Percentiles rank a stretch among this genome's conserved stretches.
phyloP scores from a whole-genome alignment of 37 sponge, comb jelly and placozoan genomes.

The Cladorhizidae sp. region DNA sequence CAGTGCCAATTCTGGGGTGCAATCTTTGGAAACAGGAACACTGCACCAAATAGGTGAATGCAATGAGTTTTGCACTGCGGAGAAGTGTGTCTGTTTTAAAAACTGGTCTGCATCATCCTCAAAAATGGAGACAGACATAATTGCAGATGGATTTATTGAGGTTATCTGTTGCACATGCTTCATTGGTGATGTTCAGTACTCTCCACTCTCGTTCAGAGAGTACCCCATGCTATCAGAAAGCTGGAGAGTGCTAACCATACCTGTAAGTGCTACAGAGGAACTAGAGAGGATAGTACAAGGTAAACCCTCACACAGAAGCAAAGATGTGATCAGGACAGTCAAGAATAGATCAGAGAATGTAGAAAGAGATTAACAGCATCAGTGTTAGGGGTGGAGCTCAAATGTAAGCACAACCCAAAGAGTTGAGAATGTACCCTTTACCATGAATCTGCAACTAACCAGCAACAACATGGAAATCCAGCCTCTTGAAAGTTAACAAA shows the following conservation, averaged over 20 bases:
- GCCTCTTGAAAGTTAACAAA: too few relatives aligned
- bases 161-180: slow-evolving; percentile 38
- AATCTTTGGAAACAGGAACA: slow-evolving; percentile 34
- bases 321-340: too few relatives aligned
- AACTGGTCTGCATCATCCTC: slow-evolving; percentile 55
- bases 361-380: too few relatives aligned
- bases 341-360: too few relatives aligned
- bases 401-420: too few relatives aligned
- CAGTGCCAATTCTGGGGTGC: slow-evolving; percentile 70
- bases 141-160: slow-evolving; percentile 45
- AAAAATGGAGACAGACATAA: slow-evolving; percentile 59
- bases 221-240: slow-evolving; percentile 36
- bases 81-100: neutral
- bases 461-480: too few relatives aligned
- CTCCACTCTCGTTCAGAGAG: slow-evolving; percentile 20
- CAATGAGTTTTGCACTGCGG: slow-evolving; percentile 51
- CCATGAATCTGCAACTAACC: too few relatives aligned
- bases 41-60: slow-evolving; percentile 49
- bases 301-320: too few relatives aligned
- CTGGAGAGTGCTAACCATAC: slow-evolving; percentile 58
- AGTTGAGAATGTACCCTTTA: too few relatives aligned
- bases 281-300: too few relatives aligned
- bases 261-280: slow-evolving; percentile 52
- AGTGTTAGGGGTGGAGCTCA: too few relatives aligned
- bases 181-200: slow-evolving; percentile 46